Conservation (phyloP, 2,888 invertebrate species). For the Subacronicta megacephala region DNA sequence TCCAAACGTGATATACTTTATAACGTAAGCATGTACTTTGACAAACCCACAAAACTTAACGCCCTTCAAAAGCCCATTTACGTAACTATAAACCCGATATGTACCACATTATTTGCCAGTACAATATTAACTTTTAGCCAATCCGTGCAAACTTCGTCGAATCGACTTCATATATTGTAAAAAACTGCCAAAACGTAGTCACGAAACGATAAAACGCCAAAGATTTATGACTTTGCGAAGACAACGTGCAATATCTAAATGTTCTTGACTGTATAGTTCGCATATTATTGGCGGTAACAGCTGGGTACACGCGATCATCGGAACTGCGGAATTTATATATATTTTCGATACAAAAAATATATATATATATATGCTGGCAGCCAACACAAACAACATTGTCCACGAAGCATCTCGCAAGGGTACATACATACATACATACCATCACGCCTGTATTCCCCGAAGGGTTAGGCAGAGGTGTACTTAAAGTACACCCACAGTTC, state of each 20-base stretch:
- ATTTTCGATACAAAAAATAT: not conserved
- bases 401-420: no score
- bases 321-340: conserved; percentile 4
- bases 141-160: conserved; percentile 33
- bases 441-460: no score
- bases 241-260: conserved; percentile 54
- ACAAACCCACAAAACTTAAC: not conserved
- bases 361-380: no score
- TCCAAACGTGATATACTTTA: no score
- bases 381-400: not conserved
- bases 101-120: conserved; percentile 21
- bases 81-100: conserved; percentile 2
- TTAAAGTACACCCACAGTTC: no score
- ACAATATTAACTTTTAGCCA: conserved; percentile 41
- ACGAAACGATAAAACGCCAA: conserved; percentile 51
- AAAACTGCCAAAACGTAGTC: conserved; percentile 55
- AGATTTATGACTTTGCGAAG: conserved; percentile 54
- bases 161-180: conserved; percentile 56
- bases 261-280: conserved; percentile 38
- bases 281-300: conserved; percentile 43
- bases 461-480: no score
- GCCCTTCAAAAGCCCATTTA: not conserved
- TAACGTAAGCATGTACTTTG: no score
- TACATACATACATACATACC: no score
- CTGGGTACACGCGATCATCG: conserved; percentile 32